Conservation (phyloP, 2,888 invertebrate species). For the Hypomecis atomaria region DNA sequence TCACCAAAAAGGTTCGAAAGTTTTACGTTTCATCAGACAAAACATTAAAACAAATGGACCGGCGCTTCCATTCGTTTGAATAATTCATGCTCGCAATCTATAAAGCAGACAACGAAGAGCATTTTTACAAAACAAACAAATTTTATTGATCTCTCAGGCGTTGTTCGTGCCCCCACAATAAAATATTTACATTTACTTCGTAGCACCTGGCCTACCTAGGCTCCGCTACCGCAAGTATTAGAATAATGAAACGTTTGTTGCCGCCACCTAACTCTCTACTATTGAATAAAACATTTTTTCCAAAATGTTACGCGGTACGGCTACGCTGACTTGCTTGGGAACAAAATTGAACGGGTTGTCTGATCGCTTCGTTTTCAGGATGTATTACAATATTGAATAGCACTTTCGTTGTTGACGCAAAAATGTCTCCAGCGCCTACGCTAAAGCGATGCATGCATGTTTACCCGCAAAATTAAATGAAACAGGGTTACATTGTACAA, state of each 20-base stretch:
- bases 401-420: background rate
- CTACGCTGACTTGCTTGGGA: conserved; percentile 36
- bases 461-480: too few relatives aligned
- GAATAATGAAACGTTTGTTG: conserved; percentile 77
- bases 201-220: conserved; percentile 75
- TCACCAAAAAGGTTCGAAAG: conserved; percentile 46
- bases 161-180: conserved; percentile 80
- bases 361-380: conserved; percentile 14
- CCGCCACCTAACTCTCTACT: conserved; percentile 60
- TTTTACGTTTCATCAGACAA: conserved; percentile 70
- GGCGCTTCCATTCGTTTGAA: conserved; percentile 77
- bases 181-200: conserved; percentile 83
- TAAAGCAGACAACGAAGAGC: conserved; percentile 79
- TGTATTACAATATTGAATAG: conserved; percentile 1
- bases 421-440: background rate
- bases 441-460: background rate
- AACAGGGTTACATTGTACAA: too few relatives aligned
- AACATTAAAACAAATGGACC: conserved; percentile 79
- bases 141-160: conserved; percentile 84
- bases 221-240: conserved; percentile 71
- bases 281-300: conserved; percentile 68
- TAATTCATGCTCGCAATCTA: conserved; percentile 83
- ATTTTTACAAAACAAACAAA: conserved; percentile 84
- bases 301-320: conserved; percentile 33
- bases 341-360: conserved; percentile 29